Percentiles rank a stretch among this genome's conserved stretches.
Evolutionary conservation across 2,113 vertebrate species (phyloP).

Genomic region (Calypte anna): DNA sequence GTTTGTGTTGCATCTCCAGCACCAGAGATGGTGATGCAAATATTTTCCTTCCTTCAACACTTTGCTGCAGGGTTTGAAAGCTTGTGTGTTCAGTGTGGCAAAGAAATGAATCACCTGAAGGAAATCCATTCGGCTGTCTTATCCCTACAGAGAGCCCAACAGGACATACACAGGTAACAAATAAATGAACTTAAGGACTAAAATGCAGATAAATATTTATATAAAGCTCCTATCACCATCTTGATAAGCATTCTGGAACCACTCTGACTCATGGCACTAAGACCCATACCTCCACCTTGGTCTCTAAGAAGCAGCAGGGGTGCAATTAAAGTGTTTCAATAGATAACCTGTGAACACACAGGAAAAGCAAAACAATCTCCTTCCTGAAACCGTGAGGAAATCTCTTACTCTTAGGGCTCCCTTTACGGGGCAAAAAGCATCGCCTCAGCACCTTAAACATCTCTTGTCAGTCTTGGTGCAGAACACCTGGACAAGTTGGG

Average conservation of each 20-base stretch:
- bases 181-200: neutral
- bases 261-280: too few relatives aligned
- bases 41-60: neutral
- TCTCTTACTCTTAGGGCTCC: neutral
- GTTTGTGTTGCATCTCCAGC: neutral
- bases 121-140: conserved; percentile 86
- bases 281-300: too few relatives aligned
- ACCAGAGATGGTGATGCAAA: neutral
- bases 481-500: neutral
- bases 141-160: conserved; percentile 88
- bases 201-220: neutral
- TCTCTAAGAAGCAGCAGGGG: neutral
- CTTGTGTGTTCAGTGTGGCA: conserved; percentile 84
- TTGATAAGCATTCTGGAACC: too few relatives aligned
- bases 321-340: neutral
- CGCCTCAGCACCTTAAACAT: neutral
- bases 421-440: neutral
- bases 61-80: conserved; percentile 78
- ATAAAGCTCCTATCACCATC: too few relatives aligned
- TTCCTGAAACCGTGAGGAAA: neutral
- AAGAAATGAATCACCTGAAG: conserved; percentile 84
- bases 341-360: neutral
- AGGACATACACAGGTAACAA: conserved; percentile 91
- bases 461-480: neutral
- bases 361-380: accelerated